These are phyloP conservation scores for Anableps anableps DNA, from an alignment of 2,797 vertebrate species.

Conservation along the genomic window DNA sequence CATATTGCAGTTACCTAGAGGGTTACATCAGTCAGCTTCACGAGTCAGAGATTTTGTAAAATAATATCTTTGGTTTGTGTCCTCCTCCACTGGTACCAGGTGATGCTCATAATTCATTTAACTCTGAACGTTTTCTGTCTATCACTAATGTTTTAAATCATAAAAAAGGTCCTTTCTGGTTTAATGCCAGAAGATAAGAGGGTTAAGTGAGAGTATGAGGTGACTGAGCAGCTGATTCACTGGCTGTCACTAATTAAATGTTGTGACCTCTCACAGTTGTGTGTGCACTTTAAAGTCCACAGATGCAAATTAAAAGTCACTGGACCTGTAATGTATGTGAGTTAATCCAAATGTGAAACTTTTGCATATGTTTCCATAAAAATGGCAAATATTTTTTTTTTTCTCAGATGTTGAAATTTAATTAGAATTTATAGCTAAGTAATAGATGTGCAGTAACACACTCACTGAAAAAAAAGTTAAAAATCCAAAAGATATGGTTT, in stretches of 20 bases:
- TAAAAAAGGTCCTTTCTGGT: constrained; percentile 12
- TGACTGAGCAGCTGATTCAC: constrained; percentile 14
- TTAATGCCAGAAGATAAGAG: constrained; percentile 6
- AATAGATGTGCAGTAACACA: not conserved
- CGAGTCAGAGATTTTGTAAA: constrained; percentile 63
- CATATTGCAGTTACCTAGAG: constrained; percentile 44
- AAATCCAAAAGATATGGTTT: not conserved
- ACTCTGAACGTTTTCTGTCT: constrained; percentile 8
- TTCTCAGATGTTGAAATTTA: not conserved
- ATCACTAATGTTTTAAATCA: constrained; percentile 34
- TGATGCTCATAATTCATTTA: constrained; percentile 40
- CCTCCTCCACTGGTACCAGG: constrained; percentile 26
- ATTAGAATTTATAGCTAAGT: not conserved
- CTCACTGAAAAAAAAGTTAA: not conserved
- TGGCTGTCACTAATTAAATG: not conserved
- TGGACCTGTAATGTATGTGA: not conserved
- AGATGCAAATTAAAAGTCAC: not conserved
- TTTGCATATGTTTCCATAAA: not conserved
- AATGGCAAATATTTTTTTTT: not conserved
- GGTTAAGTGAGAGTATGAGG: constrained; percentile 15
- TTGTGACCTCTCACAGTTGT: not conserved
- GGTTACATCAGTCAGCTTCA: constrained; percentile 41
- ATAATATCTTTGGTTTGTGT: constrained; percentile 54
- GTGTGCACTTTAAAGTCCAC: not conserved
- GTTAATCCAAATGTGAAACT: not conserved